Evolutionary conservation across 2,888 invertebrate genomes (phyloP), one percentile per base, ranked within the genome.

Genomic region (Xiphydria camelus): DNA sequence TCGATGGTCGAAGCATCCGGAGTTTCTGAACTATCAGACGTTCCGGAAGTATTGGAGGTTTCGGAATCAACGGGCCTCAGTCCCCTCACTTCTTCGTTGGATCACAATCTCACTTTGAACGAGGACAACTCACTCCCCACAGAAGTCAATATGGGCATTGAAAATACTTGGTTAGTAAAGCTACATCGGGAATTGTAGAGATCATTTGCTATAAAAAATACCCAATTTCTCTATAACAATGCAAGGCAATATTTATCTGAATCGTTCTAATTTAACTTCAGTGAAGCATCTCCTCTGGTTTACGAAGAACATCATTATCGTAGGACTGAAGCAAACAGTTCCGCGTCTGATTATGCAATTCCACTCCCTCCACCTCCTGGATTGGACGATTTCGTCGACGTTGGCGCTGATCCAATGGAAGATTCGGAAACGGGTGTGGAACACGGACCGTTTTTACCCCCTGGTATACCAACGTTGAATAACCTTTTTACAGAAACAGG

Each of bases 101-200:
- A 70, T 60, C 69, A 73, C 40, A 64, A 70, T 34, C 59, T 75
- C 9, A 71, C 65, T 2, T 49, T 75, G 17, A 64, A 73, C 49
- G 75, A 74, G 42, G 70, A 74, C 33, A 70, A 62, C 50, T 41
- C 57, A 39, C 55, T 59, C 32, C 59, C 62, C 4, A 54, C 64
- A 14, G 67, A 70, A 43, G 59, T 61, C 56, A 68, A 63, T 44
- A 78, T 78, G 77, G 77, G 77, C 43, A 72, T 78, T 51, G 78
- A 77, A 62, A 77, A 77, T 57, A 75, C 76, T 43, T 78, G 78
- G 78, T 74, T 45, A 55, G 62, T 55, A n/a, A n/a, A n/a, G n/a
- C n/a, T n/a, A n/a, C n/a, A n/a, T n/a, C n/a, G n/a, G n/a, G n/a
- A n/a, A n/a, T n/a, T n/a, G n/a, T n/a, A n/a, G n/a, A n/a, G n/a